Conservation (phyloP, 2,113 vertebrate species). For the Protobothrops mucrosquamatus region DNA sequence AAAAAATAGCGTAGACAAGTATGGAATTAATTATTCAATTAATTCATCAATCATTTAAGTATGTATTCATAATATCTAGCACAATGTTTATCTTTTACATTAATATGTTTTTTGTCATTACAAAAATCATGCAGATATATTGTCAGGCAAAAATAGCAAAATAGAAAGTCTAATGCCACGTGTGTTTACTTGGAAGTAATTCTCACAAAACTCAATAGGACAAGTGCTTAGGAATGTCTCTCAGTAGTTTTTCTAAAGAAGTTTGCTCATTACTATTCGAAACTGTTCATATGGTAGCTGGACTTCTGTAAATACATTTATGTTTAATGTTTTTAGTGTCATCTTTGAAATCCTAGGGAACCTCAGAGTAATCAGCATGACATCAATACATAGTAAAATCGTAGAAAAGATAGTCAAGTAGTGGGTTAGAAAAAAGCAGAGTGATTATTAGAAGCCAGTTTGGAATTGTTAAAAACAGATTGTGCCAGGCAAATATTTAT, state of each 20-base stretch:
- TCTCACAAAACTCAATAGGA: not conserved
- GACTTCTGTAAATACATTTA: not conserved
- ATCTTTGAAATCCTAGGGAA: not conserved
- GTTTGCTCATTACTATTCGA: not conserved
- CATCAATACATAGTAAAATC: not conserved
- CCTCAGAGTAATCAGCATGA: not conserved
- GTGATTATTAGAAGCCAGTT: not conserved
- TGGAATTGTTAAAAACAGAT: not conserved
- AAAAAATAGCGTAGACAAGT: not conserved
- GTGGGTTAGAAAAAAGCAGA: not conserved
- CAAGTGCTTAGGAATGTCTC: not conserved
- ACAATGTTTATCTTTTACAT: constrained; percentile 27
- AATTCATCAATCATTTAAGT: constrained; percentile 17
- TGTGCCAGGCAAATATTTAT: not conserved
- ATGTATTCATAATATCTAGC: constrained; percentile 43
- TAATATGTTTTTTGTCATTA: constrained; percentile 20
- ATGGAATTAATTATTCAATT: constrained; percentile 32
- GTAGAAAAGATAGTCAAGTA: not conserved
- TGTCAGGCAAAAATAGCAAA: constrained; percentile 15
- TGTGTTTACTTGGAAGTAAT: not conserved
- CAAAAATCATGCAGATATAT: not conserved
- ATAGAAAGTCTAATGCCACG: not conserved
- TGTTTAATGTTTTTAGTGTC: not conserved
- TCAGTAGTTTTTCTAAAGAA: not conserved
- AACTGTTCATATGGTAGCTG: not conserved